phyloP scores from a whole-genome alignment of 2,113 vertebrate species.

The Microtus ochrogaster region DNA sequence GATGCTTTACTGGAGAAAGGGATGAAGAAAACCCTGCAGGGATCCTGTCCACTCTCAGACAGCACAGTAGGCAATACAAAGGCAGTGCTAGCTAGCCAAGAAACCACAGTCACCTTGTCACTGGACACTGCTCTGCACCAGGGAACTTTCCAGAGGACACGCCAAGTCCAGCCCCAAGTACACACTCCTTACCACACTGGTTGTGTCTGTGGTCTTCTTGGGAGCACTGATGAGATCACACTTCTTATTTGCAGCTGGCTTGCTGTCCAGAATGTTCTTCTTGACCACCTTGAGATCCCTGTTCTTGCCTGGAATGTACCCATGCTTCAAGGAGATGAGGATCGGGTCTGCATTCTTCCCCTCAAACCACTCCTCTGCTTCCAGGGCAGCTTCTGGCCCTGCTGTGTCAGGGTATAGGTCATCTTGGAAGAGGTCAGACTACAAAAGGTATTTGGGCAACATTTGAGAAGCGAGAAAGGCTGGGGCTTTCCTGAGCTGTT shows the following conservation, averaged over 20 bases:
- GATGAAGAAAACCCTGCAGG: neutral
- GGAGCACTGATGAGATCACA: conserved; percentile 88
- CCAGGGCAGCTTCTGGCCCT: conserved; percentile 93
- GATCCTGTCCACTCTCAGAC: neutral
- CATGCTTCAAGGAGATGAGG: conserved; percentile 96
- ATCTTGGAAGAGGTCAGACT: conserved; percentile 99
- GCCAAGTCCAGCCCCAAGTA: neutral
- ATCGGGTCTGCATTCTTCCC: conserved; percentile 95
- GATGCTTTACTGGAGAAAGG: neutral
- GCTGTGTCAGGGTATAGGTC: conserved; percentile 97
- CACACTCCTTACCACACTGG: conserved; percentile 83
- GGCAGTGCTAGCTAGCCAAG: neutral
- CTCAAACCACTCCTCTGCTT: conserved; percentile 97
- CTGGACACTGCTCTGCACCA: neutral
- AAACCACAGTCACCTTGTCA: neutral
- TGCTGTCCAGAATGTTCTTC: conserved; percentile 96
- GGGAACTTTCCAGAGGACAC: neutral
- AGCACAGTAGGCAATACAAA: neutral
- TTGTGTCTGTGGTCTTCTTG: conserved; percentile 87
- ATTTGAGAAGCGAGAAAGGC: neutral
- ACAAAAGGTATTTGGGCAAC: neutral
- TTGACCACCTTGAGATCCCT: conserved; percentile 96
- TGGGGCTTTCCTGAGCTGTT: neutral
- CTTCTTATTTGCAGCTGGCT: conserved; percentile 90
- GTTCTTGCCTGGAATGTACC: conserved; percentile 95